Evolutionary conservation across 1,140 invertebrate genomes (phyloP).

Genomic region (Zeugodacus cucurbitae): DNA sequence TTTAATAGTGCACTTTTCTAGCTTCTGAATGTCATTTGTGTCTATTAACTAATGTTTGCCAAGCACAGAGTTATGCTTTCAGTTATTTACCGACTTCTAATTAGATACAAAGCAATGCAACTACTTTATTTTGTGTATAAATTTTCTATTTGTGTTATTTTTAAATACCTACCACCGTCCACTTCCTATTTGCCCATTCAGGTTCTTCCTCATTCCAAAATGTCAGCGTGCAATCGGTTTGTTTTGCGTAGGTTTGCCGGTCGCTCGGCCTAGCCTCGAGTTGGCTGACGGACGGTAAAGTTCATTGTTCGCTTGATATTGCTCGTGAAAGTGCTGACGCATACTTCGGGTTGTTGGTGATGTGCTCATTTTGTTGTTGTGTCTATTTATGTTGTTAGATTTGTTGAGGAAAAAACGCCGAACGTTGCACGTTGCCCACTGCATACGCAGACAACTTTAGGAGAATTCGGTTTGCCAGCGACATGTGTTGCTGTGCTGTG

Average conservation of each 20-base stretch:
- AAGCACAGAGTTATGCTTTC: neutral
- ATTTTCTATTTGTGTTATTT: neutral
- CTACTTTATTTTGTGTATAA: neutral
- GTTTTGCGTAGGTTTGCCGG: conserved; percentile 22
- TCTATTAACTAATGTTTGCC: neutral
- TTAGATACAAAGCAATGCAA: neutral
- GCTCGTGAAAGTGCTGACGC: conserved; percentile 39
- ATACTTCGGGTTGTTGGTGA: neutral
- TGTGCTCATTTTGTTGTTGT: conserved; percentile 28
- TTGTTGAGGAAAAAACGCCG: neutral
- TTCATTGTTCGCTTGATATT: conserved; percentile 44
- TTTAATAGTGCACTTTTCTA: too few species aligned
- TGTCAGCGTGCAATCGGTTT: neutral
- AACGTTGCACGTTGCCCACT: neutral
- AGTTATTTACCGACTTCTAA: neutral
- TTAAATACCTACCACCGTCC: neutral
- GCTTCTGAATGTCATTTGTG: too few species aligned
- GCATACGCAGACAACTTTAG: neutral
- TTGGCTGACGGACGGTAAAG: conserved; percentile 38
- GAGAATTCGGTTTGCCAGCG: neutral
- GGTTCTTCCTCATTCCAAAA: conserved; percentile 34
- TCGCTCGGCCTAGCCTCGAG: conserved; percentile 9
- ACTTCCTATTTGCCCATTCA: conserved; percentile 18
- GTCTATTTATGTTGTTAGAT: conserved; percentile 25
- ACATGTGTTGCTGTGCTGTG: neutral